Percentiles rank a stretch among this genome's conserved stretches.
Evolutionary conservation across 64 coral and sea anemone species (phyloP).

Genomic region (Montipora sp.): DNA sequence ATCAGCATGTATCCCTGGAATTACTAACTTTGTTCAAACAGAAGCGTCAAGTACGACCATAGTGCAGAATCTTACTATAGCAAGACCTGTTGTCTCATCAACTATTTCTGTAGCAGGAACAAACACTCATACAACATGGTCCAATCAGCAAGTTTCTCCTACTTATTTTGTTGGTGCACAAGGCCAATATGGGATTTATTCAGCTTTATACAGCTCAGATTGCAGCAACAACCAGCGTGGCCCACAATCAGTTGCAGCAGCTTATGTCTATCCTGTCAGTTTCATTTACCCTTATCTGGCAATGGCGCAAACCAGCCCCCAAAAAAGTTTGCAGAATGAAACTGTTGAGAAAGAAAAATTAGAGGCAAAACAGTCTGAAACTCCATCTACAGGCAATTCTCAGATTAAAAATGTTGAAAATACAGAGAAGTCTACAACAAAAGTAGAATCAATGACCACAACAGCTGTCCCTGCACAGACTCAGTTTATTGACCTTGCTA

Average conservation of each 20-base stretch:
- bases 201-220: neutral
- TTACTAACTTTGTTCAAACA: neutral
- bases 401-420: neutral
- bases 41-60: neutral
- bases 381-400: neutral
- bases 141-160: conserved; percentile 20
- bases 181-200: conserved; percentile 37
- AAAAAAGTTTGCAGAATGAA: neutral
- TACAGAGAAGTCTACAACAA: neutral
- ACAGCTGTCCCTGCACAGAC: conserved; percentile 38
- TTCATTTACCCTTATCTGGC: conserved; percentile 67
- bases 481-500: conserved; percentile 88
- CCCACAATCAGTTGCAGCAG: neutral
- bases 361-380: neutral
- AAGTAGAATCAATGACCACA: neutral
- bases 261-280: conserved; percentile 67
- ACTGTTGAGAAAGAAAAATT: neutral
- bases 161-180: conserved; percentile 33
- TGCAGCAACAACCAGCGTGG: conserved; percentile 21
- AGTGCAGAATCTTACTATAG: conserved; percentile 21
- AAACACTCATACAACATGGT: conserved; percentile 52
- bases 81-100: neutral
- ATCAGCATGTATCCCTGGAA: neutral
- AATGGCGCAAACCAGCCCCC: conserved; percentile 8
- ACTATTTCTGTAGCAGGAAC: conserved; percentile 25